phyloP scores from a whole-genome alignment of 2,113 vertebrate genomes.

The Miniopterus natalensis region DNA sequence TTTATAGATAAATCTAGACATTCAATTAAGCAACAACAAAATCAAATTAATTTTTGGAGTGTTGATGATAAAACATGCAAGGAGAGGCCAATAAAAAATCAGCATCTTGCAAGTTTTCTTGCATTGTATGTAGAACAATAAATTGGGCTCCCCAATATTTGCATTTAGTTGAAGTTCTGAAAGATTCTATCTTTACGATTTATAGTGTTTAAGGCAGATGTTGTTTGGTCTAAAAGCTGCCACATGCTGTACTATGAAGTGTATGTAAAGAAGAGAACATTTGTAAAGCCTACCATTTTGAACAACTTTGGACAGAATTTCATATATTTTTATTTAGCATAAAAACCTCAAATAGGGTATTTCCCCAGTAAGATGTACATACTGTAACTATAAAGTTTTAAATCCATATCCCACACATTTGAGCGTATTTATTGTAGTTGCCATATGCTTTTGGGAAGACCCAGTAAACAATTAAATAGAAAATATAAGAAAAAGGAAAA shows the following conservation, averaged over 20 bases:
- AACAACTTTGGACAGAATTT: not conserved
- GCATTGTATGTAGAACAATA: conserved; percentile 12
- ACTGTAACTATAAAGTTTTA: not conserved
- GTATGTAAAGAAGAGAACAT: not conserved
- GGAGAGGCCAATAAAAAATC: not conserved
- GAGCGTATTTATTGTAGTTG: not conserved
- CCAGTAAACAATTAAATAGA: not conserved
- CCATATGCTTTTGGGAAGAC: not conserved
- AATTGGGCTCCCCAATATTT: conserved; percentile 68
- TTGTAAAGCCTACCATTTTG: not conserved
- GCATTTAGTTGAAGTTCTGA: conserved; percentile 69
- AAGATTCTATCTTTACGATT: conserved; percentile 67
- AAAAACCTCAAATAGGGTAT: not conserved
- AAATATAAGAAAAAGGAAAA: not conserved
- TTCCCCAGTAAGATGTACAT: not conserved
- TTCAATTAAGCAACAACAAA: conserved; percentile 22
- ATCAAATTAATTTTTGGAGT: not conserved
- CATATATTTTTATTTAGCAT: not conserved
- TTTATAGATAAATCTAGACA: conserved; percentile 17
- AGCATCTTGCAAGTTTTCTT: conserved; percentile 22
- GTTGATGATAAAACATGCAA: not conserved
- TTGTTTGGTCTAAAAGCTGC: conserved; percentile 46
- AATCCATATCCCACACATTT: not conserved
- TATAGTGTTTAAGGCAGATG: conserved; percentile 41
- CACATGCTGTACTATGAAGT: not conserved